These are phyloP conservation scores for Tachystola acroxantha DNA, from an alignment of 2,888 invertebrate species.

Conservation along the genomic window DNA sequence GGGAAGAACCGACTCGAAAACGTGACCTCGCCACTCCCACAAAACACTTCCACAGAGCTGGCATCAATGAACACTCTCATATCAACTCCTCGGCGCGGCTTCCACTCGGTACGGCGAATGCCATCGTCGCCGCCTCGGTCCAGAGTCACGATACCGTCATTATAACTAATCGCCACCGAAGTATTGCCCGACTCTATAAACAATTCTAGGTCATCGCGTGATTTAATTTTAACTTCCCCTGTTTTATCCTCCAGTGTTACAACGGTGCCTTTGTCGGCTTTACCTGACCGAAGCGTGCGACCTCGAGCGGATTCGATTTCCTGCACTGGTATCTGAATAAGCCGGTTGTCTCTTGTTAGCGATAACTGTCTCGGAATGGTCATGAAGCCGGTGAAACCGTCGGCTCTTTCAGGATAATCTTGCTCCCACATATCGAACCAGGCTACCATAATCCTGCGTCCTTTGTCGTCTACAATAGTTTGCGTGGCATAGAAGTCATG, in stretches of 20 bases:
- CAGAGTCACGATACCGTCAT: conserved; percentile 36
- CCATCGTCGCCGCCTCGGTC: conserved; percentile 53
- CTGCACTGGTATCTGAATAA: conserved; percentile 45
- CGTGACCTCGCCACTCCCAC: conserved; percentile 46
- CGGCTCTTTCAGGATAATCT: conserved; percentile 46
- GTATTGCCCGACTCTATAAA: conserved; percentile 31
- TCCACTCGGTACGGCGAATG: conserved; percentile 44
- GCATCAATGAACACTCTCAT: conserved; percentile 44
- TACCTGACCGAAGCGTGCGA: conserved; percentile 24
- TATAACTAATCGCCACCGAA: conserved; percentile 37
- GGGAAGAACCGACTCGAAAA: conserved; percentile 55
- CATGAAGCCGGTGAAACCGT: conserved; percentile 61
- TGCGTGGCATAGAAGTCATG: conserved; percentile 70
- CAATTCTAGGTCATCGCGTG: conserved; percentile 31
- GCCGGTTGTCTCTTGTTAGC: conserved; percentile 28
- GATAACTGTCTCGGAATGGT: conserved; percentile 50
- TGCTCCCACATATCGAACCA: conserved; percentile 70
- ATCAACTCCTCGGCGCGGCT: conserved; percentile 25
- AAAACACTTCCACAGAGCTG: conserved; percentile 52
- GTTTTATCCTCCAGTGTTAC: conserved; percentile 34
- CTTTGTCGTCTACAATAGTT: conserved; percentile 34
- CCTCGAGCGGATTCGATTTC: conserved; percentile 29
- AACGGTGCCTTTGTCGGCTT: conserved; percentile 9
- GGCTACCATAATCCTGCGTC: conserved; percentile 47
- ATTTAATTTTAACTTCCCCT: conserved; percentile 39